Conservation (phyloP, 2,797 vertebrate species). For the Falco rusticolus region DNA sequence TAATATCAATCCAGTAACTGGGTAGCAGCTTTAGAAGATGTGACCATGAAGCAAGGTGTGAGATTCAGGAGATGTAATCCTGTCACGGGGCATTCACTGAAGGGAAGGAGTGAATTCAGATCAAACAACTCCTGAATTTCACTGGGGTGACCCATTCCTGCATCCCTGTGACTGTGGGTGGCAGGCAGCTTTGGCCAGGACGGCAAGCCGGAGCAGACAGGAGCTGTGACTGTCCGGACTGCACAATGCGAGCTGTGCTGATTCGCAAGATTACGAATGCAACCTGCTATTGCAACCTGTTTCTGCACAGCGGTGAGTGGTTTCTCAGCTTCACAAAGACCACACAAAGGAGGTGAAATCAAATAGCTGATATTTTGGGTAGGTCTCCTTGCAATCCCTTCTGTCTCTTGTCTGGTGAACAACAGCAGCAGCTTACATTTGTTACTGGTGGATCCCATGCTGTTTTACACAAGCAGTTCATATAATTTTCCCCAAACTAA, state of each 20-base stretch:
- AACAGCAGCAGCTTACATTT: rapidly evolving
- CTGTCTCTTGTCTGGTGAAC: neutral
- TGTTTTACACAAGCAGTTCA: neutral
- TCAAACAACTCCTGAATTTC: neutral
- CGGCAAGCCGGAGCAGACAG: neutral
- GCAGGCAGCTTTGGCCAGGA: rapidly evolving
- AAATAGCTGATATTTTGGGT: neutral
- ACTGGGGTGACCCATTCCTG: neutral
- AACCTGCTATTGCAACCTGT: neutral
- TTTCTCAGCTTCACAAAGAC: neutral
- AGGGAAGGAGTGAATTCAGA: neutral
- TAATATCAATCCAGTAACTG: neutral
- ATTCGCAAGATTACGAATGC: neutral
- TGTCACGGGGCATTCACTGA: neutral
- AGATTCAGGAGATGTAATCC: neutral
- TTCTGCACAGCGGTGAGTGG: neutral
- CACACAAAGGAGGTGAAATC: neutral
- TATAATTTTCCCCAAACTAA: neutral
- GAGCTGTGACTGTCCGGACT: neutral
- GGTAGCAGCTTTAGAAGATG: neutral
- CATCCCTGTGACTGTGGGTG: rapidly evolving
- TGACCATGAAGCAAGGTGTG: neutral
- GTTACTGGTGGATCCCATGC: neutral
- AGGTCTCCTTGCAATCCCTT: neutral
- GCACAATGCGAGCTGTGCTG: neutral